Evolutionary conservation across 1,140 invertebrate genomes (phyloP).

Genomic region (Drosophila littoralis): DNA sequence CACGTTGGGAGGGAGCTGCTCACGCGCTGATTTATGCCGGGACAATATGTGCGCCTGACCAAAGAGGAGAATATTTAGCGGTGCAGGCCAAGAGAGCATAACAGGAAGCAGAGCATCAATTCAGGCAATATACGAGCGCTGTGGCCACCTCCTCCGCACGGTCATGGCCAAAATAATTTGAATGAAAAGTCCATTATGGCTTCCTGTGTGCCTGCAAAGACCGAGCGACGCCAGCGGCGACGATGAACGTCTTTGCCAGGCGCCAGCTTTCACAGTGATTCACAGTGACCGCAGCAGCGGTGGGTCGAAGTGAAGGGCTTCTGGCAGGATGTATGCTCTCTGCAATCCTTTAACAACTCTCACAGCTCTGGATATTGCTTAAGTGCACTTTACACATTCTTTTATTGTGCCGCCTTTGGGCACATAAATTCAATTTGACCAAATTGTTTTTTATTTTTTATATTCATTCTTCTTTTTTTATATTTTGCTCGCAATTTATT

Average conservation of each 20-base stretch:
- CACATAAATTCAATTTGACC: constrained; percentile 75
- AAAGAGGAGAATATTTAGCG: constrained; percentile 18
- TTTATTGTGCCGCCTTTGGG: constrained; percentile 66
- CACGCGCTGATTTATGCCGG: constrained; percentile 60
- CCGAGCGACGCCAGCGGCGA: constrained; percentile 51
- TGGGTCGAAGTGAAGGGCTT: not conserved
- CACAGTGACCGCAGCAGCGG: constrained; percentile 60
- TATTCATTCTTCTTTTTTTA: constrained; percentile 2
- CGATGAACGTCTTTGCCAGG: constrained; percentile 53
- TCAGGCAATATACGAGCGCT: constrained; percentile 60
- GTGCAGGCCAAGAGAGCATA: constrained; percentile 44
- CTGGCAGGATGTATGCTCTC: constrained; percentile 22
- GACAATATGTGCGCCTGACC: constrained; percentile 50
- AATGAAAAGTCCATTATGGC: constrained; percentile 84
- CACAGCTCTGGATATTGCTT: constrained; percentile 53
- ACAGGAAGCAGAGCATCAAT: constrained; percentile 76
- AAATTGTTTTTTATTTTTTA: constrained; percentile 63
- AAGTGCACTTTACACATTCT: constrained; percentile 79
- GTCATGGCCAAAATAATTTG: constrained; percentile 75
- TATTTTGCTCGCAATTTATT: constrained; percentile 38
- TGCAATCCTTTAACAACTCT: constrained; percentile 58
- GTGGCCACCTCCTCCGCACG: constrained; percentile 37
- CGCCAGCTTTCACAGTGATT: constrained; percentile 63
- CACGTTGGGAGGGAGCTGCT: constrained; percentile 2
- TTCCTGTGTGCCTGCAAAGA: constrained; percentile 62